phyloP scores from a whole-genome alignment of 2,888 invertebrate species.

The Platynereis dumerilii region DNA sequence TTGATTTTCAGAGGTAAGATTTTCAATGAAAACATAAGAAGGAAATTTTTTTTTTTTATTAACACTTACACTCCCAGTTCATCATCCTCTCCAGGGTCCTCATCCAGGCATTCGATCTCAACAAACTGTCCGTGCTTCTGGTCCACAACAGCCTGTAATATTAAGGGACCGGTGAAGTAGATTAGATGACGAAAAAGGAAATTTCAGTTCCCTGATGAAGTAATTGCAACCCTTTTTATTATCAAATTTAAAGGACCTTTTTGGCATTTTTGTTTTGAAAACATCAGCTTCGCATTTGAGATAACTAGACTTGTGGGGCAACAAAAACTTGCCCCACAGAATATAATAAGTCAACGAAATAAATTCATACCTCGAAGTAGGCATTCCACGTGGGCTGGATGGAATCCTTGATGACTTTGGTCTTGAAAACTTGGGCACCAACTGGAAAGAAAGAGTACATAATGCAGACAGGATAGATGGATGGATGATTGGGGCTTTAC shows the following conservation, averaged over 20 bases:
- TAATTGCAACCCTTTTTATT: background rate
- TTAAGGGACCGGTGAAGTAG: background rate
- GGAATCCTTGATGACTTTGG: constrained; percentile 90
- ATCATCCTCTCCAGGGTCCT: constrained; percentile 92
- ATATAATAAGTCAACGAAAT: too few species aligned
- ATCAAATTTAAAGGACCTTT: background rate
- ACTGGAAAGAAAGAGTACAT: constrained; percentile 72
- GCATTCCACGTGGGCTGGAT: constrained; percentile 97
- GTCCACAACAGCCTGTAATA: constrained; percentile 60
- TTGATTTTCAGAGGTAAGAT: too few species aligned
- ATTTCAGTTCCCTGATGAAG: too few species aligned
- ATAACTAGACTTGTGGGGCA: too few species aligned
- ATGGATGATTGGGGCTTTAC: too few species aligned
- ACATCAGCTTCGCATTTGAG: too few species aligned
- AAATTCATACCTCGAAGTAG: constrained; percentile 87
- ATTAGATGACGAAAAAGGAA: too few species aligned
- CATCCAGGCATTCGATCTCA: constrained; percentile 84
- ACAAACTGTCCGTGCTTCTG: constrained; percentile 61
- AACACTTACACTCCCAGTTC: constrained; percentile 39
- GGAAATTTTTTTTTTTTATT: too few species aligned
- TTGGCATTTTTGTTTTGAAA: constrained; percentile 12
- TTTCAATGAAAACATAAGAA: too few species aligned
- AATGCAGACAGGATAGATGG: too few species aligned
- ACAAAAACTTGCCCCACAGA: too few species aligned
- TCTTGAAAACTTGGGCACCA: constrained; percentile 91